Conservation (phyloP, 37 sponge, comb jelly and placozoan species). For the Aplysina aerophoba region DNA sequence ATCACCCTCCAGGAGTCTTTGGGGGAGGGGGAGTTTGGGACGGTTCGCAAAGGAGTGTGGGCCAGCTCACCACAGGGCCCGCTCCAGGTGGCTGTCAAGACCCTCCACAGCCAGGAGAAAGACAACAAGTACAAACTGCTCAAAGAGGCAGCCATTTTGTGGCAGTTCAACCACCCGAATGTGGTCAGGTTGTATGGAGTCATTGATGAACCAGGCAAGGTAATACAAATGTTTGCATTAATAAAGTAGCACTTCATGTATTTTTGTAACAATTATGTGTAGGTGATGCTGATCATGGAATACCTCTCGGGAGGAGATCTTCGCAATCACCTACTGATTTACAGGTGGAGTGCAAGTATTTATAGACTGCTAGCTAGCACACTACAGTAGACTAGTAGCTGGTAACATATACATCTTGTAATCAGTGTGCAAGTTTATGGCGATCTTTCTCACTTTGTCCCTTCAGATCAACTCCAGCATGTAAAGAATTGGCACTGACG, state of each 20-base stretch:
- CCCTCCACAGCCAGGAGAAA: neutral
- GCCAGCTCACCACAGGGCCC: too few species aligned
- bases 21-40: too few species aligned
- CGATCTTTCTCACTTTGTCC: too few species aligned
- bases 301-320: slow-evolving; percentile 6
- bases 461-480: too few species aligned
- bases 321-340: neutral
- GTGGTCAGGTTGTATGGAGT: slow-evolving; percentile 16
- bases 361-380: neutral
- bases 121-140: neutral
- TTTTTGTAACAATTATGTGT: neutral
- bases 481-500: too few species aligned
- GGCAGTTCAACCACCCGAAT: slow-evolving; percentile 1
- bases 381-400: too few species aligned
- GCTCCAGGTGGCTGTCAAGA: slow-evolving; percentile 1
- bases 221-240: neutral
- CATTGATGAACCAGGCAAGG: neutral
- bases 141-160: slow-evolving; percentile 21
- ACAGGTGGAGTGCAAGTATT: neutral
- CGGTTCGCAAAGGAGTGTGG: too few species aligned
- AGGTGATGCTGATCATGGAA: slow-evolving; percentile 19
- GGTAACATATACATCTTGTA: too few species aligned
- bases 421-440: too few species aligned
- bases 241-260: neutral
- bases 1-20: too few species aligned